Evolutionary conservation across 1,140 invertebrate species (phyloP).

Genomic region (Spodoptera frugiperda): DNA sequence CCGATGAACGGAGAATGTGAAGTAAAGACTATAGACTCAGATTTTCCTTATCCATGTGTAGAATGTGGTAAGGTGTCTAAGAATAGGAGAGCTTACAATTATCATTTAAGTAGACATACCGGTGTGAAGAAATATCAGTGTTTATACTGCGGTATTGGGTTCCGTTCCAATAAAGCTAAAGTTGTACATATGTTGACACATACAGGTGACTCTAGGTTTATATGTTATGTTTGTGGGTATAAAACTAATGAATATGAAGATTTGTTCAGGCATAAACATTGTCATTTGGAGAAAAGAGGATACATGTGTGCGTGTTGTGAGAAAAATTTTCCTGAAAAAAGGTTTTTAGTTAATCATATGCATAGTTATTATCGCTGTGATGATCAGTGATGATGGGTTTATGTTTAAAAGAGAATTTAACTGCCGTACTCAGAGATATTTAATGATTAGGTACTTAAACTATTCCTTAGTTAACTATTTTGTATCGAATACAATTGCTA

Average conservation of each 20-base stretch:
- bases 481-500: no score
- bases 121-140: slow-evolving; percentile 25
- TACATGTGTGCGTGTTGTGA: slow-evolving; percentile 44
- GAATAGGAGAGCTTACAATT: not conserved
- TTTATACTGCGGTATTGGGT: slow-evolving; percentile 18
- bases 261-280: slow-evolving; percentile 24
- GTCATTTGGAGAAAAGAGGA: slow-evolving; percentile 24
- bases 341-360: no score
- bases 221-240: slow-evolving; percentile 45
- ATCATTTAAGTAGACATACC: slow-evolving; percentile 22
- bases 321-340: not conserved
- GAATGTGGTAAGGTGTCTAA: not conserved
- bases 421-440: no score
- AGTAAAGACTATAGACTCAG: not conserved
- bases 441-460: no score
- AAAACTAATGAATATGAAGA: slow-evolving; percentile 1
- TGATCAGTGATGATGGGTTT: no score
- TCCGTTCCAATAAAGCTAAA: not conserved
- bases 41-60: not conserved
- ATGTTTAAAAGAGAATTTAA: no score
- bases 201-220: slow-evolving; percentile 34
- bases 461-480: no score
- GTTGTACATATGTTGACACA: slow-evolving; percentile 30
- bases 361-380: no score
- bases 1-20: not conserved